Base-by-base conservation (phyloP, 92 coral and sea anemone species). In the Epizoanthus stellaris region DNA sequence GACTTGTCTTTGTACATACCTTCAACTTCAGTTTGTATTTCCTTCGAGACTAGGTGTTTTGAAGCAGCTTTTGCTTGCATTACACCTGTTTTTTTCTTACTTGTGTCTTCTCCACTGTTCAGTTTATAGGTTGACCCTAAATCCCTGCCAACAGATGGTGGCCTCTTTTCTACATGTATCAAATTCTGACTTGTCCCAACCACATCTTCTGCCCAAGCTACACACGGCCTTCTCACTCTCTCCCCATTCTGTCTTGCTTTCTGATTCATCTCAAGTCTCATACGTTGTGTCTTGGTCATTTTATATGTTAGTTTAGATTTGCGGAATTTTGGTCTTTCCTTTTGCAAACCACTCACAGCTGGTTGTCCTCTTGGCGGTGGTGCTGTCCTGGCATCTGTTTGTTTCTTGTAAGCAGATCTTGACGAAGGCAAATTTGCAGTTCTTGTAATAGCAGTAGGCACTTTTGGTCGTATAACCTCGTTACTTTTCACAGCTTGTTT, bases 201-300 rank as follows among this genome's bases (percentile, higher is more conserved):
- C 66, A 39, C 75, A 66, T 30, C 71, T 57, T 57, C 66, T 71
- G 67, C 39, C 73, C 66, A 52, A 63, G 76, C 72, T 47, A 76
- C 89, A 87, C 81, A 76, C 2, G 64, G 64, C 84, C 87, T 89
- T 2, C 81, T 75, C 40, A 70, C 76, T 59, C 72, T 75, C 7
- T 70, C 68, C 65, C 45, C 69, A 40, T 71, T 40, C 60, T 70
- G 65, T 52, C 61, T 73, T 69, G 81, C 85, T 79, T 82, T 91
- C 74, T 86, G 93, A 59, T 91, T 94, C 87, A 92, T 62, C 73
- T 89, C 93, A 3, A 94, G 89, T 62, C 99, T 86, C 95, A 97
- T 88, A 11, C 84, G 88, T 59, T 97, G 98, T 49, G 99, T 97
- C 76, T 83, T 97, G 7, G 99, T 97, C 90, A 88, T 94, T 67